Evolutionary conservation across 2,113 vertebrate species (phyloP).

Genomic region (Columbina picui): DNA sequence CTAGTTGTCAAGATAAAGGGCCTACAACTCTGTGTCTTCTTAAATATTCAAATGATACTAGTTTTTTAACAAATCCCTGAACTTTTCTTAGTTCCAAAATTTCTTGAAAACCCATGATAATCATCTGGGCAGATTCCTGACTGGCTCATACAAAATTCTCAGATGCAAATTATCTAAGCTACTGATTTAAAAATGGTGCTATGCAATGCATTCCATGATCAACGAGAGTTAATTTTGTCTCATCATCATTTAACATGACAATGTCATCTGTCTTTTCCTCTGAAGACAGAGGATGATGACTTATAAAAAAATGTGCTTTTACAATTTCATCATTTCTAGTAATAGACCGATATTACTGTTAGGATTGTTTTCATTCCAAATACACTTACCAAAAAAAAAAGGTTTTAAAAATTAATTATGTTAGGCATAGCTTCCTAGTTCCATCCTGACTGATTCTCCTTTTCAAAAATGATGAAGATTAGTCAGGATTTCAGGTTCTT

Average conservation of each 20-base stretch:
- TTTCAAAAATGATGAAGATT: constrained; percentile 51
- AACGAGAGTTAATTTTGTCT: constrained; percentile 52
- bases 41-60: not conserved
- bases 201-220: constrained; percentile 35
- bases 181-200: constrained; percentile 35
- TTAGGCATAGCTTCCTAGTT: constrained; percentile 32
- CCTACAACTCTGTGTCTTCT: not conserved
- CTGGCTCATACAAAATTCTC: not conserved
- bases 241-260: constrained; percentile 51
- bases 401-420: constrained; percentile 54
- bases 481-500: constrained; percentile 20
- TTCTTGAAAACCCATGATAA: not conserved
- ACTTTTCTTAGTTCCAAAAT: not conserved
- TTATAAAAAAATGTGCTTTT: constrained; percentile 47
- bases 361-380: constrained; percentile 61
- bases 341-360: constrained; percentile 40
- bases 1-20: not conserved
- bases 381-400: constrained; percentile 41
- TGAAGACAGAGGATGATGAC: constrained; percentile 19
- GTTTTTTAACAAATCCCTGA: not conserved
- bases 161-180: constrained; percentile 19
- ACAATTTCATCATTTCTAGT: constrained; percentile 58
- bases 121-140: constrained; percentile 25
- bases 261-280: constrained; percentile 30
- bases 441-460: constrained; percentile 24